Evolutionary conservation across 2,888 invertebrate genomes (phyloP), one percentile per base, ranked within the genome.

Genomic region (Spisula subtruncata): DNA sequence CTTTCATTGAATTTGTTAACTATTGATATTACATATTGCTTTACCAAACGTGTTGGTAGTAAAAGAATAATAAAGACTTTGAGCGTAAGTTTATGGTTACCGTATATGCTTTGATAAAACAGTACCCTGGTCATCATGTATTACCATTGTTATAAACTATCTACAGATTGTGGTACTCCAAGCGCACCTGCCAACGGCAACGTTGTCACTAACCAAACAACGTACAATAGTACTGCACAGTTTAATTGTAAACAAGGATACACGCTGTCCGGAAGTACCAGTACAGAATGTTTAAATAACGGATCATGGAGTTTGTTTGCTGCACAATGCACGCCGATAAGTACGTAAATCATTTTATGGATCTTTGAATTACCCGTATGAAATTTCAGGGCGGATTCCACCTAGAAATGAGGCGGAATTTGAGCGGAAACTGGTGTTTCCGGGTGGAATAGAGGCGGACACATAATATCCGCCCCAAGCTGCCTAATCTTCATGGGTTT

Each of bases 161-260:
- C 48, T 20, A 14, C 48, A 81, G 81, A 81, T 81, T 81, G 81
- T 20, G 81, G 81, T 6, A 81, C 48, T 20, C 81, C 48, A n/a
- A 18, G 16, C 6, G 8, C 20, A 18, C 81, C 81, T n/a, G n/a
- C 20, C 5, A 41, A 81, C 29, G 81, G 46, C 20, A 81, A 46
- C 14, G 81, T 81, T 20, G 29, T 1, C 5, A 4, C n/a, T n/a
- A 14, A 81, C 1, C n/a, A 25, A 29, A 81, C 81, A 46, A 48
- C 48, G 0, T 81, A 48, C 35, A 41, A n/a, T n/a, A 48, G n/a
- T 25, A 35, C 20, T 46, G 81, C 81, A 5, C 16, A 48, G 14
- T 46, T 35, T 14, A 81, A 25, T 25, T 81, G 81, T 48, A 14
- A 81, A 2, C 32, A 25, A 25, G 81, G 48, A 81, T 81, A 81